Conservation (phyloP, 1,140 invertebrate genomes). For the Dendroctonus ponderosae region DNA sequence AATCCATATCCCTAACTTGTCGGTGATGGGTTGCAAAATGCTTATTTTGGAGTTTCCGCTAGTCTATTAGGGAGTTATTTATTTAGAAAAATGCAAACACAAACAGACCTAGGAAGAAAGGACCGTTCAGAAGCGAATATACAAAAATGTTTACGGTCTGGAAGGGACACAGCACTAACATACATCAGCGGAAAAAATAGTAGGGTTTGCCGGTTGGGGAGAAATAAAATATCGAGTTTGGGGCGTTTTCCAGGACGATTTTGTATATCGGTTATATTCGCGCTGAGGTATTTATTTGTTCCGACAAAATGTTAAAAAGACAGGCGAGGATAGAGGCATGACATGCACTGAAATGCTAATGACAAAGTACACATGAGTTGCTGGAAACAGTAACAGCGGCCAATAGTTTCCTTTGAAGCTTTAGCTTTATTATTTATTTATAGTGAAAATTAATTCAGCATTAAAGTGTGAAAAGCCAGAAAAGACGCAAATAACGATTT, state of each 20-base stretch:
- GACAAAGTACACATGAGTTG: no score
- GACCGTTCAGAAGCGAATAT: conserved; percentile 10
- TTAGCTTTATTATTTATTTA: no score
- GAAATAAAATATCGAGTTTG: not conserved
- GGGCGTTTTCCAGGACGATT: not conserved
- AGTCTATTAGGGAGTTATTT: conserved; percentile 24
- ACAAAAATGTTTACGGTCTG: conserved; percentile 23
- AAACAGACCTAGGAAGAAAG: conserved; percentile 14
- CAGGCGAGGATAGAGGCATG: no score
- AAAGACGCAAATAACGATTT: no score
- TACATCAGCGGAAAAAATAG: conserved; percentile 23
- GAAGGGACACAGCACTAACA: conserved; percentile 13
- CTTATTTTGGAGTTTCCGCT: not conserved
- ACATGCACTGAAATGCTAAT: no score
- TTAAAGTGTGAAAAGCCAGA: no score
- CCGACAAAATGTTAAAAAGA: no score
- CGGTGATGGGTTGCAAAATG: conserved; percentile 8
- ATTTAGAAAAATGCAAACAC: conserved; percentile 22
- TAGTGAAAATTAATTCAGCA: no score
- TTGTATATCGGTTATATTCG: no score
- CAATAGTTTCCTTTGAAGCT: no score
- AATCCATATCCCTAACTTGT: conserved; percentile 5
- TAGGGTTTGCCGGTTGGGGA: conserved; percentile 3
- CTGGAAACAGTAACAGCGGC: no score
- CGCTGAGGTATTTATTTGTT: no score